phyloP scores from a whole-genome alignment of 2,113 vertebrate genomes.

The Setophaga coronata region DNA sequence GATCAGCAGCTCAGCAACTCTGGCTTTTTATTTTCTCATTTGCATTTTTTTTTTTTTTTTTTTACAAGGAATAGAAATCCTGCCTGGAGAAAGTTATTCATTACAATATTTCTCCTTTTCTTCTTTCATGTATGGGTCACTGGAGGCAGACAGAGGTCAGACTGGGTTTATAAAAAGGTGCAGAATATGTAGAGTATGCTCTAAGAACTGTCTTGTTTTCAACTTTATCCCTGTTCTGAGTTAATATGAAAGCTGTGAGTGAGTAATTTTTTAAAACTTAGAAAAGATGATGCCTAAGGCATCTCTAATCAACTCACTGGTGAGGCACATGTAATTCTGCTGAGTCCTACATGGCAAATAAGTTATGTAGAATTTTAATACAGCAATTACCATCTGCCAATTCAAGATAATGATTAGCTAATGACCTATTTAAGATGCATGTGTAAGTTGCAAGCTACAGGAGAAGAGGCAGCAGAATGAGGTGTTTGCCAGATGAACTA shows the following conservation, averaged over 20 bases:
- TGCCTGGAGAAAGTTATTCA: not conserved
- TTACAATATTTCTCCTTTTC: not conserved
- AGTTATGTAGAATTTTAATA: conserved; percentile 43
- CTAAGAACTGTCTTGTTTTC: not conserved
- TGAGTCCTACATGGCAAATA: not conserved
- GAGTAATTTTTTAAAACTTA: conserved; percentile 23
- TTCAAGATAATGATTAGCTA: conserved; percentile 33
- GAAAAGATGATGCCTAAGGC: conserved; percentile 19
- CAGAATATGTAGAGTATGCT: not conserved
- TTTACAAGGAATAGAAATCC: not conserved
- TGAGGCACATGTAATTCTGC: not conserved
- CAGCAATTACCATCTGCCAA: conserved; percentile 32
- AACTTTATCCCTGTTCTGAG: not conserved
- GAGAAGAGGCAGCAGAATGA: not conserved
- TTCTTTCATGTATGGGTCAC: not conserved
- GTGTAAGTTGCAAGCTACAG: not conserved
- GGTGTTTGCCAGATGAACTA: not conserved
- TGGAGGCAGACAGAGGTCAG: not conserved
- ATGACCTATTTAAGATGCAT: not conserved
- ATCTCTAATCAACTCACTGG: conserved; percentile 27
- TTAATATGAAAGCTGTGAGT: conserved; percentile 4
- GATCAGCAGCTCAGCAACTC: not conserved
- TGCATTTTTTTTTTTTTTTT: not conserved
- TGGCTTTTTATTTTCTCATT: not conserved
- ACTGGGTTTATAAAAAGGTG: not conserved